Evolutionary conservation across 2,113 vertebrate genomes (phyloP).

Genomic region (Misgurnus anguillicaudatus): DNA sequence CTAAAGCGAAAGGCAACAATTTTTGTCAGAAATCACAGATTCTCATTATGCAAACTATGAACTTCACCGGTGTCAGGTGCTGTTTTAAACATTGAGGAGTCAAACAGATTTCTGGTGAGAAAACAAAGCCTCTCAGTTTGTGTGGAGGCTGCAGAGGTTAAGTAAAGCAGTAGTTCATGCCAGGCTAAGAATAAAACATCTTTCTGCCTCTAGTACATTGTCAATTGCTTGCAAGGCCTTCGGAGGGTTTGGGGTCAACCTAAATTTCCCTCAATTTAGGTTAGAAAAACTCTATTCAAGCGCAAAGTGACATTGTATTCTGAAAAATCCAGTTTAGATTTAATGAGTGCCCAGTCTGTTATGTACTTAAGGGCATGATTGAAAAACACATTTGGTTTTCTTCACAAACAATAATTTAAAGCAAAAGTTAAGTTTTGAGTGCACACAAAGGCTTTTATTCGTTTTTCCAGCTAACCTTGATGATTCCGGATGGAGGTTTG

Average conservation of each 20-base stretch:
- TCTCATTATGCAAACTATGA: constrained; percentile 44
- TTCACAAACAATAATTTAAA: constrained; percentile 41
- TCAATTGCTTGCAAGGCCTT: constrained; percentile 39
- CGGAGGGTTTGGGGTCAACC: constrained; percentile 46
- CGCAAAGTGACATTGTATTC: constrained; percentile 47
- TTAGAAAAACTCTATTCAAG: constrained; percentile 50
- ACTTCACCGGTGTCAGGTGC: constrained; percentile 15
- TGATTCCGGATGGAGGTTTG: constrained; percentile 32
- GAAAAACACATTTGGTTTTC: constrained; percentile 38
- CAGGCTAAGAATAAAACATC: not conserved
- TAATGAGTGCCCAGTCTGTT: constrained; percentile 47
- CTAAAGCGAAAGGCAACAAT: constrained; percentile 17
- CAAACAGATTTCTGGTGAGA: not conserved
- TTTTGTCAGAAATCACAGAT: constrained; percentile 12
- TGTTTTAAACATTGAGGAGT: not conserved
- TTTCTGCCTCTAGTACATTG: constrained; percentile 33
- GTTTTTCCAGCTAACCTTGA: constrained; percentile 45
- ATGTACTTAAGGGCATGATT: constrained; percentile 43
- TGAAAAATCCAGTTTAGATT: constrained; percentile 31
- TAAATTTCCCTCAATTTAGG: constrained; percentile 50
- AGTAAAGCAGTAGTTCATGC: constrained; percentile 9
- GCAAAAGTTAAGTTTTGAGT: constrained; percentile 37
- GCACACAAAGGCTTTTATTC: constrained; percentile 53
- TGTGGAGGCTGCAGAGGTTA: not conserved
- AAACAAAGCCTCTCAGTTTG: constrained; percentile 2